A percentile compares a stretch with the other conserved stretches of the same genome.
These are phyloP conservation scores for Agrochola lota DNA, from an alignment of 2,888 invertebrate species.

Conservation along the genomic window DNA sequence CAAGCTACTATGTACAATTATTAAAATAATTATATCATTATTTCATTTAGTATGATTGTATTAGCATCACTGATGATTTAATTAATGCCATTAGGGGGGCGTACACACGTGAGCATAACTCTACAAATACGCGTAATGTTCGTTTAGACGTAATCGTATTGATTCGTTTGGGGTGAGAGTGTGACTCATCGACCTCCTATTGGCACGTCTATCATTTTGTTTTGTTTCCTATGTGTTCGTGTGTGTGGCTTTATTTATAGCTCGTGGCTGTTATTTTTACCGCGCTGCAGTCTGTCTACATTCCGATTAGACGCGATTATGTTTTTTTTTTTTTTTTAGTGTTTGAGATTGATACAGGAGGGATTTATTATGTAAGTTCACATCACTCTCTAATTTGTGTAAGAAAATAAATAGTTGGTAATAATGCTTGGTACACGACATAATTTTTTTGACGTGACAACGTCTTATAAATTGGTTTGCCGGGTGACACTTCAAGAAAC, in stretches of 20 bases:
- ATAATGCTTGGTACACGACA: background rate
- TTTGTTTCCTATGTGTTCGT: conserved; percentile 54
- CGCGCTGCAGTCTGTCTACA: conserved; percentile 55
- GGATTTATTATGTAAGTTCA: background rate
- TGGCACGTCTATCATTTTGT: conserved; percentile 70
- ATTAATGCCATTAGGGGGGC: conserved; percentile 1
- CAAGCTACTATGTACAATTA: background rate
- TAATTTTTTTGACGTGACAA: background rate
- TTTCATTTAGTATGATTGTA: background rate
- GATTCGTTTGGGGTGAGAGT: conserved; percentile 55
- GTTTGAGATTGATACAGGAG: conserved; percentile 6
- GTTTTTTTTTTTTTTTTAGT: conserved; percentile 20
- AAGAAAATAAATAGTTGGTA: background rate
- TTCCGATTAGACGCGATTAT: conserved; percentile 46
- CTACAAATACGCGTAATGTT: conserved; percentile 25
- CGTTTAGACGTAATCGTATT: conserved; percentile 48
- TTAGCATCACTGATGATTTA: conserved; percentile 21
- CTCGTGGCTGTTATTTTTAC: conserved; percentile 62
- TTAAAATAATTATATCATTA: too few relatives aligned
- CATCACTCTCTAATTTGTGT: background rate
- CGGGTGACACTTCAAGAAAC: too few relatives aligned
- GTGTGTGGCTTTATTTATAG: conserved; percentile 58
- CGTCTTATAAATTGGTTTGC: too few relatives aligned
- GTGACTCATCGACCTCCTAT: conserved; percentile 74
- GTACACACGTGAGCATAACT: conserved; percentile 7